Conservation (phyloP, 2,797 vertebrate species). For the Mormyrus hasselquistii region DNA sequence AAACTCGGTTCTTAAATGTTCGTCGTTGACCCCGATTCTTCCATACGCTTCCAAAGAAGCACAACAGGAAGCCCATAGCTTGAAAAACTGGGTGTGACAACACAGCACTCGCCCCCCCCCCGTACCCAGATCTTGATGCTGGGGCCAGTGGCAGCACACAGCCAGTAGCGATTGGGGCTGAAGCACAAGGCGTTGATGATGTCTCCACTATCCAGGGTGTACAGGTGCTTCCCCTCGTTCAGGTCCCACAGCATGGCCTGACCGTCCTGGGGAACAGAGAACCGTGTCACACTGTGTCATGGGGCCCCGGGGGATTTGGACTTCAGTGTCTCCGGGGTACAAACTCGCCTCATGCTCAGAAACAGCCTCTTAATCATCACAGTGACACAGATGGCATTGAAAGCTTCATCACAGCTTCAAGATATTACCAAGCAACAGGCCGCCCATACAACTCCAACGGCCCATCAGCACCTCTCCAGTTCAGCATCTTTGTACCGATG, state of each 20-base stretch:
- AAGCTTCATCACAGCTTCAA: slow-evolving; percentile 47
- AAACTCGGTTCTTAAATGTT: neutral
- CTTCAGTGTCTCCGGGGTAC: too few species aligned
- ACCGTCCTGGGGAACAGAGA: slow-evolving; percentile 64
- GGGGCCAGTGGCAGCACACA: slow-evolving; percentile 90
- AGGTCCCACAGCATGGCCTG: slow-evolving; percentile 98
- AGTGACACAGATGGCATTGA: slow-evolving; percentile 45
- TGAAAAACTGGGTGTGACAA: neutral
- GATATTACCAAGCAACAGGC: neutral
- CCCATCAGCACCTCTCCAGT: neutral
- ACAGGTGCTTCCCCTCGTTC: slow-evolving; percentile 95
- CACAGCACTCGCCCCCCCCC: too few species aligned
- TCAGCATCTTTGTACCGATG: neutral
- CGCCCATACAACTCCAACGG: neutral
- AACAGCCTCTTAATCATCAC: slow-evolving; percentile 72
- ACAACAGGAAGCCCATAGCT: neutral
- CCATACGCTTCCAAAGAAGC: neutral
- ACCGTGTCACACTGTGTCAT: neutral
- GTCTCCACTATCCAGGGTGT: slow-evolving; percentile 91
- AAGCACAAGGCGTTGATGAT: slow-evolving; percentile 93
- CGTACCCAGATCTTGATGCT: slow-evolving; percentile 98
- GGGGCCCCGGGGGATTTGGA: too few species aligned
- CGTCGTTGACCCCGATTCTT: neutral
- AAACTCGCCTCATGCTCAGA: slow-evolving; percentile 50
- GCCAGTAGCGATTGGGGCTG: slow-evolving; percentile 97